phyloP scores from a whole-genome alignment of 2,888 invertebrate genomes.

The Caenorhabditis uteleia region DNA sequence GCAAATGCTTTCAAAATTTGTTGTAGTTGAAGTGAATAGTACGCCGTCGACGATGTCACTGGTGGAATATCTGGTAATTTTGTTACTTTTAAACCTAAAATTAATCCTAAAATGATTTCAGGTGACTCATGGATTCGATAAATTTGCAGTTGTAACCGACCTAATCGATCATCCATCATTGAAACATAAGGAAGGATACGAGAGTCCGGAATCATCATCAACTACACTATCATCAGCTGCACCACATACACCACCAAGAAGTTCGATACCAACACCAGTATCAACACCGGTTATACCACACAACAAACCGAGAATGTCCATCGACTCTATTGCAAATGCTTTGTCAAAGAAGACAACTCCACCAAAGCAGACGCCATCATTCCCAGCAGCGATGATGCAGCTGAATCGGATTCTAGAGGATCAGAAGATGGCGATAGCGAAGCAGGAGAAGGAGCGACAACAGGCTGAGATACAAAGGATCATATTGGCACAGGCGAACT shows the following conservation, averaged over 20 bases:
- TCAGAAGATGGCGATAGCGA: slow-evolving; percentile 11
- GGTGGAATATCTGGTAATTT: slow-evolving; percentile 50
- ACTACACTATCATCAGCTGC: slow-evolving; percentile 28
- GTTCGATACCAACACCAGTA: slow-evolving; percentile 27
- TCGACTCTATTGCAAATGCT: slow-evolving; percentile 27
- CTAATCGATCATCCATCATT: slow-evolving; percentile 48
- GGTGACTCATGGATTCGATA: slow-evolving; percentile 52
- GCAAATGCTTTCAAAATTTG: slow-evolving; percentile 51
- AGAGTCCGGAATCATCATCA: slow-evolving; percentile 29
- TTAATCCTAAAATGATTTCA: slow-evolving; percentile 12
- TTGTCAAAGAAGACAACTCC: slow-evolving; percentile 31
- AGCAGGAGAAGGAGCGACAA: slow-evolving; percentile 43
- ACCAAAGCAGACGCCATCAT: slow-evolving; percentile 1
- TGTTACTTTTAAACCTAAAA: slow-evolving; percentile 18
- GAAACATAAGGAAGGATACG: slow-evolving; percentile 36
- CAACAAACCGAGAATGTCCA: slow-evolving; percentile 24
- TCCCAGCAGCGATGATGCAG: slow-evolving; percentile 2
- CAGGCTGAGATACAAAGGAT: slow-evolving; percentile 45
- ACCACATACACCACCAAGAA: slow-evolving; percentile 31
- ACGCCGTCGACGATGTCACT: slow-evolving; percentile 48
- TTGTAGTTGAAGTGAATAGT: slow-evolving; percentile 49
- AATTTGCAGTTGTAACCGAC: slow-evolving; percentile 48
- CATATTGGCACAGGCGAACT: slow-evolving; percentile 24
- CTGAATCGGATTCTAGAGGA: slow-evolving; percentile 28
- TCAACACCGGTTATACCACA: slow-evolving; percentile 8